Percentiles rank a stretch among this genome's conserved stretches.
These are phyloP conservation scores for Pollachius pollachius DNA, from an alignment of 2,113 vertebrate species.

Conservation along the genomic window DNA sequence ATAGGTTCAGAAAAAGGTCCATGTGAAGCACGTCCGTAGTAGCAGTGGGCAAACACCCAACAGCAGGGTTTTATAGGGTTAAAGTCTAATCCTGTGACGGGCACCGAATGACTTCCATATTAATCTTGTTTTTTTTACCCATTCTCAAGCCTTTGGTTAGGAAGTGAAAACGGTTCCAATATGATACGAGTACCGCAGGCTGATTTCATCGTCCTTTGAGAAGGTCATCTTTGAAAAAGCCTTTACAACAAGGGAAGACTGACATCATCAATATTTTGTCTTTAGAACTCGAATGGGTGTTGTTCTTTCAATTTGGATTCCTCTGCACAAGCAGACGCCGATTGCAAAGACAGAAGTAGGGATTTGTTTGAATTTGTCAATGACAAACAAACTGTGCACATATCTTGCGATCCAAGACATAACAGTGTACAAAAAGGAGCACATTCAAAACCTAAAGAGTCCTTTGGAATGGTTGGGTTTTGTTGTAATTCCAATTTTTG, in stretches of 20 bases:
- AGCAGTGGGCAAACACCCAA: too few relatives aligned
- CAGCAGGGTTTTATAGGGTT: not conserved
- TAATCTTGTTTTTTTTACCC: constrained; percentile 55
- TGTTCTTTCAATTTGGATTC: not conserved
- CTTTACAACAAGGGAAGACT: not conserved
- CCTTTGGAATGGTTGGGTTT: constrained; percentile 77
- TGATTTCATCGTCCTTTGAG: not conserved
- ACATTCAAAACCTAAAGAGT: constrained; percentile 71
- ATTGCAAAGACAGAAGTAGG: not conserved
- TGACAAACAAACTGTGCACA: not conserved
- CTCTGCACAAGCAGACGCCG: not conserved
- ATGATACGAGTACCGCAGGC: constrained; percentile 18
- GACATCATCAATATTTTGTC: not conserved
- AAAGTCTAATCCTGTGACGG: constrained; percentile 14
- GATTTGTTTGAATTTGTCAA: not conserved
- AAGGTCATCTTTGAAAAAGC: not conserved
- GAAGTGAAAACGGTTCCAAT: constrained; percentile 29
- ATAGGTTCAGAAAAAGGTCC: too few relatives aligned
- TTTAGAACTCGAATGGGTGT: not conserved
- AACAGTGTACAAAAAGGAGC: constrained; percentile 68
- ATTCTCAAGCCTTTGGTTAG: constrained; percentile 71
- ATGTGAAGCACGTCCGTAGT: too few relatives aligned
- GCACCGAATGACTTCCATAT: constrained; percentile 62
- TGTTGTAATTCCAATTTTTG: constrained; percentile 50
- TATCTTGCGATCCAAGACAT: constrained; percentile 10